Evolutionary conservation across 1,140 invertebrate genomes (phyloP).

Genomic region (Diorhabda sublineata): DNA sequence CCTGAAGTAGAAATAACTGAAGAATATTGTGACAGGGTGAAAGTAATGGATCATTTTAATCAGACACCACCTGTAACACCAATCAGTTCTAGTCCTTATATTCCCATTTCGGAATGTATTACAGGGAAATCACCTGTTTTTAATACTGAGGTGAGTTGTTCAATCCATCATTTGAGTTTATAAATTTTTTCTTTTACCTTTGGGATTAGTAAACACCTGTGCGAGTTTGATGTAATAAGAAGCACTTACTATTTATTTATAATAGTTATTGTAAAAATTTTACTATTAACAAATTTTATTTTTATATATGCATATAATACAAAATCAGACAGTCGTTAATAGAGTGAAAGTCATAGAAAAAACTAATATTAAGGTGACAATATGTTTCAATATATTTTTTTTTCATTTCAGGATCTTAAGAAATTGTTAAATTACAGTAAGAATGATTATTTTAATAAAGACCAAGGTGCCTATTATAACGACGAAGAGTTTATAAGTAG

Average conservation of each 20-base stretch:
- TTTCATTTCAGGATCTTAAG: slow-evolving; percentile 33
- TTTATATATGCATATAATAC: background rate
- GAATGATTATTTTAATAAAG: slow-evolving; percentile 23
- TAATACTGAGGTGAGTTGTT: slow-evolving; percentile 30
- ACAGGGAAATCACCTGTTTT: slow-evolving; percentile 60
- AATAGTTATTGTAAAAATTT: background rate
- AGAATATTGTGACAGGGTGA: slow-evolving; percentile 21
- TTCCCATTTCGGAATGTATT: slow-evolving; percentile 84
- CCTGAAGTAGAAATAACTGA: slow-evolving; percentile 33
- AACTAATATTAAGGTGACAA: no score
- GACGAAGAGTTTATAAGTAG: slow-evolving; percentile 2
- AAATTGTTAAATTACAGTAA: slow-evolving; percentile 34
- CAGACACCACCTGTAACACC: slow-evolving; percentile 41
- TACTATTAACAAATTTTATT: slow-evolving; percentile 1
- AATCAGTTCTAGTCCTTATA: slow-evolving; percentile 59
- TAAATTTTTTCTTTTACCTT: slow-evolving; percentile 7
- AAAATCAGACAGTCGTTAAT: no score
- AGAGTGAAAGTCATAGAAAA: no score
- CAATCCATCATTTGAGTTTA: background rate
- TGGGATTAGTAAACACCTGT: no score
- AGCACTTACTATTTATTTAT: no score
- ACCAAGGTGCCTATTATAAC: no score
- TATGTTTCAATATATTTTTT: background rate
- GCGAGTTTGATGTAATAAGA: no score
- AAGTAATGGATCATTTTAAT: slow-evolving; percentile 17